Evolutionary conservation across 2,113 vertebrate species (phyloP).

Genomic region (Scopus umbretta): DNA sequence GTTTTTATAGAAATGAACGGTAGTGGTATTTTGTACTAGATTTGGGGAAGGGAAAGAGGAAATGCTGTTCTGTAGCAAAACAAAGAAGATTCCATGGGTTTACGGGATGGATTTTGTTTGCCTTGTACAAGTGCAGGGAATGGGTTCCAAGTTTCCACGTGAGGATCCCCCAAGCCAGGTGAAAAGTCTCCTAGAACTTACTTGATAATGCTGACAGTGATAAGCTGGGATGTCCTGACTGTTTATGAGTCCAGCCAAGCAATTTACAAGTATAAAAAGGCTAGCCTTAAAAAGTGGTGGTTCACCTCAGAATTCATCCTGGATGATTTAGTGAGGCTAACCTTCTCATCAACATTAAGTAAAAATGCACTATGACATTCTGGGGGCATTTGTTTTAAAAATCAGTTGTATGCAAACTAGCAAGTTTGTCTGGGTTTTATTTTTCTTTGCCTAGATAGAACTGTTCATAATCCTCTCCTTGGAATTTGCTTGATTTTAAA

Average conservation of each 20-base stretch:
- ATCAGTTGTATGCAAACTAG: neutral
- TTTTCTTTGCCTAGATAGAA: neutral
- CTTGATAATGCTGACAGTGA: neutral
- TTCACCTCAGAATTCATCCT: neutral
- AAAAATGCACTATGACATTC: neutral
- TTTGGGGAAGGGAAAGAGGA: neutral
- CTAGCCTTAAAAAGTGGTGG: neutral
- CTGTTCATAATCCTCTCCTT: neutral
- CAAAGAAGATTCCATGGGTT: neutral
- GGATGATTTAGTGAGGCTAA: neutral
- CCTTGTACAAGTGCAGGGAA: neutral
- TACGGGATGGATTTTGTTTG: neutral
- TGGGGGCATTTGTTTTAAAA: neutral
- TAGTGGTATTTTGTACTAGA: neutral
- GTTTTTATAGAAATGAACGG: neutral
- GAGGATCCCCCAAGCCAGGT: neutral
- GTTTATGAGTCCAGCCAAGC: neutral
- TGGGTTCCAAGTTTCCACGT: neutral
- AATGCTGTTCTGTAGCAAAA: neutral
- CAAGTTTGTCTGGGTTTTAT: neutral
- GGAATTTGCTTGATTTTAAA: neutral
- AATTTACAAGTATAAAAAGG: neutral
- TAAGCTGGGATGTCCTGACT: neutral
- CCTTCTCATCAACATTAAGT: neutral
- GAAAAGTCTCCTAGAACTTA: neutral